A percentile compares a stretch with the other conserved stretches of the same genome.
phyloP scores from a whole-genome alignment of 2,888 invertebrate species.

The Alloplasta piceator region DNA sequence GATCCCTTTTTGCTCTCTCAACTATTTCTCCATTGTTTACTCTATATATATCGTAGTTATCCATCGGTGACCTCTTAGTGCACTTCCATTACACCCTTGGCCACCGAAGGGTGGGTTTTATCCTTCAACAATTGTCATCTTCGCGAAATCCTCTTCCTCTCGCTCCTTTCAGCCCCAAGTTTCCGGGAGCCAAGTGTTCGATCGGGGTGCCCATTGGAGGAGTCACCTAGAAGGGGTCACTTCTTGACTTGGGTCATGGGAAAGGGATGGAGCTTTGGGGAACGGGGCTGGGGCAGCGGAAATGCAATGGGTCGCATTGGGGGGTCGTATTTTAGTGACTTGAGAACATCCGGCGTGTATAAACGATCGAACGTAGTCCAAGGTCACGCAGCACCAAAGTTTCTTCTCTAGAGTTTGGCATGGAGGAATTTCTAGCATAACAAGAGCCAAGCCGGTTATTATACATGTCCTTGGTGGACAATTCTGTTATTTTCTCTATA shows the following conservation, averaged over 20 bases:
- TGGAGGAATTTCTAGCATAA: slow-evolving; percentile 37
- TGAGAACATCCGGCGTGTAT: slow-evolving; percentile 32
- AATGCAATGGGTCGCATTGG: too few species aligned
- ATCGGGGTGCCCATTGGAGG: too few species aligned
- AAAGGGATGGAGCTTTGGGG: too few species aligned
- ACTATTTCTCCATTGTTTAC: slow-evolving; percentile 49
- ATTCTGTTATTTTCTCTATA: slow-evolving; percentile 41
- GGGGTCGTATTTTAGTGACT: too few species aligned
- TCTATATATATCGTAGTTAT: slow-evolving; percentile 4
- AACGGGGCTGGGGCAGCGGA: too few species aligned
- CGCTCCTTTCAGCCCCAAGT: neutral
- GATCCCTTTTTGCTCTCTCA: slow-evolving; percentile 13
- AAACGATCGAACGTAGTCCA: slow-evolving; percentile 38
- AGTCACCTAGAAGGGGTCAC: too few species aligned
- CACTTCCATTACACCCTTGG: too few species aligned
- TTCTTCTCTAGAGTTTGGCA: slow-evolving; percentile 39
- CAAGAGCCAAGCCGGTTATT: neutral
- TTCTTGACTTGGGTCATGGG: too few species aligned
- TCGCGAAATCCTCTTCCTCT: slow-evolving; percentile 1
- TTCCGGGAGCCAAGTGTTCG: neutral
- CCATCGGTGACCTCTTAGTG: slow-evolving; percentile 33
- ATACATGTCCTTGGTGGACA: neutral
- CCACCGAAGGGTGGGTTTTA: too few species aligned
- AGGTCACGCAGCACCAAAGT: slow-evolving; percentile 27
- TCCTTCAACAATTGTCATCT: too few species aligned